Percentiles rank a stretch among this genome's conserved stretches.
Evolutionary conservation across 2,797 vertebrate genomes (phyloP).

Genomic region (Chelmon rostratus): DNA sequence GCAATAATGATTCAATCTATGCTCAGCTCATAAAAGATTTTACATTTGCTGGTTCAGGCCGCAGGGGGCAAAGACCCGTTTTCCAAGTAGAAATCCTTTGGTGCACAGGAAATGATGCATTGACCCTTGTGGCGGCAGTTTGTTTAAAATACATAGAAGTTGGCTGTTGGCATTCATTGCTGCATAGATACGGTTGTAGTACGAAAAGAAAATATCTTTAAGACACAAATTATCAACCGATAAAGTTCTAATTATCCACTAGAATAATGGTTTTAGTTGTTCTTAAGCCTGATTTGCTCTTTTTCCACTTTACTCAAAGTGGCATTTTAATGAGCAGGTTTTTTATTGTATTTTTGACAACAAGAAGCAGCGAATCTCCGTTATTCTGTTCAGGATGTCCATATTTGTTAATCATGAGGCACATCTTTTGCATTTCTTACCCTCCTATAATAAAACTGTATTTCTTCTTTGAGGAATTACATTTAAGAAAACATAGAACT

Average conservation of each 20-base stretch:
- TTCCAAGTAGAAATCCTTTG: conserved; percentile 22
- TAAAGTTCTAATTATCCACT: neutral
- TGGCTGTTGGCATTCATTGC: neutral
- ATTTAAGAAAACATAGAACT: neutral
- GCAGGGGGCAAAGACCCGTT: neutral
- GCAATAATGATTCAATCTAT: conserved; percentile 39
- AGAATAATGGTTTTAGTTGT: neutral
- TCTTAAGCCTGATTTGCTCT: neutral
- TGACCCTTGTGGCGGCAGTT: conserved; percentile 14
- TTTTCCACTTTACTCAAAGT: neutral
- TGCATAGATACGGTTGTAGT: neutral
- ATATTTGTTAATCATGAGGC: neutral
- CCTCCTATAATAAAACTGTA: neutral
- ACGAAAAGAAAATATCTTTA: neutral
- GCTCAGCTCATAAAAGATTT: conserved; percentile 22
- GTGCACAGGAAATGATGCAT: conserved; percentile 41
- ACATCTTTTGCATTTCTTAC: conserved; percentile 2
- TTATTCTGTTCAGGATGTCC: neutral
- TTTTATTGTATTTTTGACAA: neutral
- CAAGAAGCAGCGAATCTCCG: neutral
- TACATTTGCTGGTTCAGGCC: conserved; percentile 26
- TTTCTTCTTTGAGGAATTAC: neutral
- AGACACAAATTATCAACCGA: neutral
- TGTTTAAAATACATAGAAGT: conserved; percentile 9
- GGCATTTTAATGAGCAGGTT: neutral